A percentile compares a stretch with the other conserved stretches of the same genome.
These are phyloP conservation scores for Cheilosia grossa DNA, from an alignment of 2,888 invertebrate genomes.

Conservation along the genomic window DNA sequence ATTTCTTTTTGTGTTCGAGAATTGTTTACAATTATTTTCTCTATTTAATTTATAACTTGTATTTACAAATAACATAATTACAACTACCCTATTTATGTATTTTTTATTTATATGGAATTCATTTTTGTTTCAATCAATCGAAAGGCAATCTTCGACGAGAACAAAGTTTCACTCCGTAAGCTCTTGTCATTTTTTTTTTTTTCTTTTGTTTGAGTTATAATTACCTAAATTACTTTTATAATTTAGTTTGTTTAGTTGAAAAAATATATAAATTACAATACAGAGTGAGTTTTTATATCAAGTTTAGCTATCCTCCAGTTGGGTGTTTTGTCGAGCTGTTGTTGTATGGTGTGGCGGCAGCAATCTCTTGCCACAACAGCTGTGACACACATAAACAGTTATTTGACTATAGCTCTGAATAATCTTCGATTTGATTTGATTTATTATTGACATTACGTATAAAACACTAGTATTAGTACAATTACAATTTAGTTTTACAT, in stretches of 20 bases:
- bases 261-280: slow-evolving; percentile 35
- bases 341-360: neutral
- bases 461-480: slow-evolving; percentile 43
- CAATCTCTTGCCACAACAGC: neutral
- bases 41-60: slow-evolving; percentile 15
- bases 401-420: neutral
- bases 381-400: neutral
- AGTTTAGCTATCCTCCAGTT: neutral
- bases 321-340: slow-evolving; percentile 1
- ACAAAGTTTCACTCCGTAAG: slow-evolving; percentile 62
- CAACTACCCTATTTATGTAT: slow-evolving; percentile 42
- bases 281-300: slow-evolving; percentile 10
- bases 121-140: slow-evolving; percentile 37
- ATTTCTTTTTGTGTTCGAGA: slow-evolving; percentile 7
- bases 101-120: slow-evolving; percentile 22
- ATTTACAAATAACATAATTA: slow-evolving; percentile 60
- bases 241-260: slow-evolving; percentile 4
- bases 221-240: slow-evolving; percentile 1
- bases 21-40: neutral
- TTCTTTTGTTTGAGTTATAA: neutral
- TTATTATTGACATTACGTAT: slow-evolving; percentile 64
- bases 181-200: slow-evolving; percentile 43
- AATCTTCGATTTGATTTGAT: slow-evolving; percentile 8
- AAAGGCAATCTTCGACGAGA: slow-evolving; percentile 62
- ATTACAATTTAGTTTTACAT: slow-evolving; percentile 33